Conservation (phyloP, 2,797 vertebrate species). For the Toxotes lorentzi region DNA sequence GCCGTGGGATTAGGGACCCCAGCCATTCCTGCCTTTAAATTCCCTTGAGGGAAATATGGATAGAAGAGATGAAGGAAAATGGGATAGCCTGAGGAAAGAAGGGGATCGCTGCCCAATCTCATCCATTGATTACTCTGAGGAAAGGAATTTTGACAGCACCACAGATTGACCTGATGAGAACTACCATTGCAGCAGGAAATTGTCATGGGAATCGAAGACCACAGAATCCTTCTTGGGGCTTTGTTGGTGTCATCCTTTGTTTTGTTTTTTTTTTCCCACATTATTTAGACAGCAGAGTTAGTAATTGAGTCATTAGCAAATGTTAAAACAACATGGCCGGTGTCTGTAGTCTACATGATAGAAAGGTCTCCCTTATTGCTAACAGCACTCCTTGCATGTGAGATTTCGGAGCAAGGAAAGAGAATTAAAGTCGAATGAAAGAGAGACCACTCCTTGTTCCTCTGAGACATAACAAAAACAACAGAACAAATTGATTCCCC, state of each 20-base stretch:
- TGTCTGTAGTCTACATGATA: constrained; percentile 7
- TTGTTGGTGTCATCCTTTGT: not conserved
- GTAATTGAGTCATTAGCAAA: constrained; percentile 4
- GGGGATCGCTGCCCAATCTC: constrained; percentile 57
- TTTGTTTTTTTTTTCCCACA: not conserved
- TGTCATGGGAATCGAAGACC: not conserved
- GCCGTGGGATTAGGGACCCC: constrained; percentile 67
- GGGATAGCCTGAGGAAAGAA: constrained; percentile 34
- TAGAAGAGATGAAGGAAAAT: constrained; percentile 30
- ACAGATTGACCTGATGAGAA: constrained; percentile 29
- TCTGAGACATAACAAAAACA: constrained; percentile 46
- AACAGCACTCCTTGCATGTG: constrained; percentile 10
- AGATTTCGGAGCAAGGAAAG: constrained; percentile 24
- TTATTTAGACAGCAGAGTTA: not conserved
- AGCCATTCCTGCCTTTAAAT: constrained; percentile 50
- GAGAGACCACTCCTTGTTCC: constrained; percentile 17
- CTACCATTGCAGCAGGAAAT: constrained; percentile 3
- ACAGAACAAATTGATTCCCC: constrained; percentile 38
- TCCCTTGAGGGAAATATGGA: constrained; percentile 60
- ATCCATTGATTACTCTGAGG: constrained; percentile 58
- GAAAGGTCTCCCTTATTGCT: constrained; percentile 6
- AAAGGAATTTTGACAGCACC: constrained; percentile 37
- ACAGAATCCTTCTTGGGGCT: not conserved
- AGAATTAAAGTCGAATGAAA: constrained; percentile 14
- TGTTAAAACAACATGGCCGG: not conserved